Evolutionary conservation across 1,140 invertebrate genomes (phyloP).

Genomic region (Drosophila persimilis): DNA sequence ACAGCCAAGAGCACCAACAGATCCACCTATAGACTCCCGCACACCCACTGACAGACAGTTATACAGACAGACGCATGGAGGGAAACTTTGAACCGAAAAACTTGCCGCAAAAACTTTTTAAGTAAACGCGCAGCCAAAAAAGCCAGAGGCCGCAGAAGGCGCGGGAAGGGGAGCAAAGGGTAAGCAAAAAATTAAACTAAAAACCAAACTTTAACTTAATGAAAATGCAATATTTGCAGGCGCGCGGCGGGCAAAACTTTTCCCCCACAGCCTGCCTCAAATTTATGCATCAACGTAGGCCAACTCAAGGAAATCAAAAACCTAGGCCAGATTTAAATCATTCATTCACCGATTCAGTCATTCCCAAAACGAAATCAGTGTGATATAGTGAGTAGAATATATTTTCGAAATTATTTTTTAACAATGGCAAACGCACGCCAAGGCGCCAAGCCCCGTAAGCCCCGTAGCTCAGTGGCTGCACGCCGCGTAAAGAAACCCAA

Average conservation of each 20-base stretch:
- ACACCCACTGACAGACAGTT: constrained; percentile 34
- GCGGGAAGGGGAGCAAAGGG: constrained; percentile 30
- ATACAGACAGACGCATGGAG: constrained; percentile 39
- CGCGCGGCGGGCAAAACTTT: constrained; percentile 38
- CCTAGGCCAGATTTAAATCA: too few species aligned
- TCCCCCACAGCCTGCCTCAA: constrained; percentile 46
- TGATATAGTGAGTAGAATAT: not conserved
- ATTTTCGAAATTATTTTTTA: not conserved
- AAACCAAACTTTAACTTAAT: constrained; percentile 77
- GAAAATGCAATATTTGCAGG: constrained; percentile 74
- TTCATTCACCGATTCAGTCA: too few species aligned
- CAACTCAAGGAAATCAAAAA: constrained; percentile 37
- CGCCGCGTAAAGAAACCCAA: not conserved
- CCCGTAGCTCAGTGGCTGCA: too few species aligned
- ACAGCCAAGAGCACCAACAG: constrained; percentile 2
- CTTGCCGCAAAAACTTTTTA: constrained; percentile 68
- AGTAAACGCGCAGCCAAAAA: constrained; percentile 52
- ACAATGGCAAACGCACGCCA: too few species aligned
- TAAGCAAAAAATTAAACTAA: constrained; percentile 61
- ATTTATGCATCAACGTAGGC: constrained; percentile 63
- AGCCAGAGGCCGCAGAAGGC: constrained; percentile 26
- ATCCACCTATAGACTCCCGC: constrained; percentile 8
- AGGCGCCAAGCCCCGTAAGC: too few species aligned
- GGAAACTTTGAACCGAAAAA: constrained; percentile 62
- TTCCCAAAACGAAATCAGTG: constrained; percentile 25